These are phyloP conservation scores for Rhopalosiphum padi DNA, from an alignment of 1,140 invertebrate genomes.

Conservation along the genomic window DNA sequence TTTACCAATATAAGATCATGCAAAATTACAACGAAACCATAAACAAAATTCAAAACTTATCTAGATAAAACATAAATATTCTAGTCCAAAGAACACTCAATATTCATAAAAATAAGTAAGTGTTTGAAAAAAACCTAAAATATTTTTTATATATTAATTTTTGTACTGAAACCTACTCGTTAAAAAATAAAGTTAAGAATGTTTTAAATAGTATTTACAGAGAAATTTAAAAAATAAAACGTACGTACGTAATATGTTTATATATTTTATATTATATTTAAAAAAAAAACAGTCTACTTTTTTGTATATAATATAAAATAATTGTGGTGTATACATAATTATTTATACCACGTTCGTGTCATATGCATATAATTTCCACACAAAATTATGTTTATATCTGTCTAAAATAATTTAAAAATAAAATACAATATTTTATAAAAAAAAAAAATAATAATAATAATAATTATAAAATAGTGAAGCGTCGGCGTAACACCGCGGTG, in stretches of 20 bases:
- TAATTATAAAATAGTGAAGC: not conserved
- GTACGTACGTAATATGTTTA: not conserved
- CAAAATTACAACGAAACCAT: no score
- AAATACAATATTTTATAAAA: not conserved
- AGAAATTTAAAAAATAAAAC: not conserved
- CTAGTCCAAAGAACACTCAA: no score
- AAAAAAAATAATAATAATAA: not conserved
- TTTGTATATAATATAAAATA: constrained; percentile 32
- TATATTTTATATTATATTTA: constrained; percentile 38
- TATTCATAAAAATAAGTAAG: no score
- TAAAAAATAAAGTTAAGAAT: not conserved
- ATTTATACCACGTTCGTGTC: not conserved
- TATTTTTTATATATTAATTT: no score
- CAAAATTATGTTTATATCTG: not conserved
- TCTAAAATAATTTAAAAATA: constrained; percentile 33
- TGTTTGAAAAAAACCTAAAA: no score
- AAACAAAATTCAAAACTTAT: no score
- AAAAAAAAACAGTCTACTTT: constrained; percentile 61
- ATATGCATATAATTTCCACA: not conserved
- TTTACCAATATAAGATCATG: no score
- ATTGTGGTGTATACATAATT: not conserved
- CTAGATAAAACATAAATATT: no score
- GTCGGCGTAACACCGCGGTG: not conserved
- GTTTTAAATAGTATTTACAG: not conserved
- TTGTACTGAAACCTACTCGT: no score